Evolutionary conservation across 2,113 vertebrate species (phyloP).

Genomic region (Datnioides undecimradiatus): DNA sequence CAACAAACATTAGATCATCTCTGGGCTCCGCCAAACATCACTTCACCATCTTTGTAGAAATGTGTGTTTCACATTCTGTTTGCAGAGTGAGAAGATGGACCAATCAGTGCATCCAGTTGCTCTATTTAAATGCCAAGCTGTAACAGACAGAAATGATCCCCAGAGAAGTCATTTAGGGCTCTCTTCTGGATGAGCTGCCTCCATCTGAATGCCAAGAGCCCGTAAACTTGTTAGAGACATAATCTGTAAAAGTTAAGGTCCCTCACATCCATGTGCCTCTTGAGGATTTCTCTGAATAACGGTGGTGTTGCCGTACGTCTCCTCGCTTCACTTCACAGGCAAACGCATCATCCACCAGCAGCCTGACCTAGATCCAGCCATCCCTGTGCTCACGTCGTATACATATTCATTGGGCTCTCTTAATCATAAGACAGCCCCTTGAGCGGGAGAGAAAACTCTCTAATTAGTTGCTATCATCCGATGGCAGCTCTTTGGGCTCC

Average conservation of each 20-base stretch:
- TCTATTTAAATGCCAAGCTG: constrained; percentile 67
- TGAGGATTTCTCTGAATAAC: constrained; percentile 50
- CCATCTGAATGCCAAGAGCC: constrained; percentile 55
- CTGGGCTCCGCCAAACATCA: background rate
- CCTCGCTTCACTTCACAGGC: constrained; percentile 56
- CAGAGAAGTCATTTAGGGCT: constrained; percentile 66
- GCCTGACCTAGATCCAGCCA: constrained; percentile 74
- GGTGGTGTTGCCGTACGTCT: constrained; percentile 37
- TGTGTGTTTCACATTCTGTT: constrained; percentile 40
- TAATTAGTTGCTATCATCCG: constrained; percentile 73
- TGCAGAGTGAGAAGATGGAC: constrained; percentile 22
- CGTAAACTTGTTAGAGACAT: constrained; percentile 56
- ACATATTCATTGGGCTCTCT: constrained; percentile 75
- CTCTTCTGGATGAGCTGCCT: constrained; percentile 40
- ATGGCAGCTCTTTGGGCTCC: constrained; percentile 51
- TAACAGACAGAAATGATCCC: constrained; percentile 61
- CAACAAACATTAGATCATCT: background rate
- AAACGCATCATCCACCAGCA: constrained; percentile 64
- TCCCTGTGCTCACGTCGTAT: constrained; percentile 59
- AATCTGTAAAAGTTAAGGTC: constrained; percentile 61
- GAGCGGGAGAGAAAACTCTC: constrained; percentile 67
- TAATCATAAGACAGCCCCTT: constrained; percentile 66
- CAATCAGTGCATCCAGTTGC: constrained; percentile 54
- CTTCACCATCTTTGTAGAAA: constrained; percentile 18
- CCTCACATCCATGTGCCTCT: constrained; percentile 50